Evolutionary conservation across 92 coral and sea anemone species (phyloP).

Genomic region (Parazoanthus darwini): DNA sequence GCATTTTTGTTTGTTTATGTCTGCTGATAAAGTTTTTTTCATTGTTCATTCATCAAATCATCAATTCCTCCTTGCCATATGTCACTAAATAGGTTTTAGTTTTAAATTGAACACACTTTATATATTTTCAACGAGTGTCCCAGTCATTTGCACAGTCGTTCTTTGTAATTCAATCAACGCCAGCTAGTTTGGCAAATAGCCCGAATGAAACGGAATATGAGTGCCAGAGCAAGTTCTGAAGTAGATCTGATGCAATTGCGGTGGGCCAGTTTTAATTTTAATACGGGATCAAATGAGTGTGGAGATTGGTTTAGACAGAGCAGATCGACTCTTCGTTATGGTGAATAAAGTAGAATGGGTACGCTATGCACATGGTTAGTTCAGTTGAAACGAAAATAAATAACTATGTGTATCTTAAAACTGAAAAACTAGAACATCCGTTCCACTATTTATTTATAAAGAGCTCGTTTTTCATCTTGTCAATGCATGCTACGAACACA

Average conservation of each 20-base stretch:
- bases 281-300: too few species aligned
- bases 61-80: conserved; percentile 27
- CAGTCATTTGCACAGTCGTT: background rate
- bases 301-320: too few species aligned
- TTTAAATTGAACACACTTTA: background rate
- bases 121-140: background rate
- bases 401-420: too few species aligned
- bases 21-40: conserved; percentile 12
- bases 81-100: conserved; percentile 35
- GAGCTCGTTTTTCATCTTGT: too few species aligned
- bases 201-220: background rate
- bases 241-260: background rate
- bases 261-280: too few species aligned
- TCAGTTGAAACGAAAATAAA: too few species aligned
- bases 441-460: too few species aligned
- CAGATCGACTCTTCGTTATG: too few species aligned
- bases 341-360: too few species aligned
- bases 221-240: background rate
- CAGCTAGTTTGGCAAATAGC: background rate
- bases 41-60: conserved; percentile 12
- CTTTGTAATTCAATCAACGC: background rate
- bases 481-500: too few species aligned
- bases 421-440: too few species aligned
- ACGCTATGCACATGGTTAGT: too few species aligned
- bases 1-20: conserved; percentile 25